Conservation (phyloP, 2,888 invertebrate species). For the Myathropa florea region DNA sequence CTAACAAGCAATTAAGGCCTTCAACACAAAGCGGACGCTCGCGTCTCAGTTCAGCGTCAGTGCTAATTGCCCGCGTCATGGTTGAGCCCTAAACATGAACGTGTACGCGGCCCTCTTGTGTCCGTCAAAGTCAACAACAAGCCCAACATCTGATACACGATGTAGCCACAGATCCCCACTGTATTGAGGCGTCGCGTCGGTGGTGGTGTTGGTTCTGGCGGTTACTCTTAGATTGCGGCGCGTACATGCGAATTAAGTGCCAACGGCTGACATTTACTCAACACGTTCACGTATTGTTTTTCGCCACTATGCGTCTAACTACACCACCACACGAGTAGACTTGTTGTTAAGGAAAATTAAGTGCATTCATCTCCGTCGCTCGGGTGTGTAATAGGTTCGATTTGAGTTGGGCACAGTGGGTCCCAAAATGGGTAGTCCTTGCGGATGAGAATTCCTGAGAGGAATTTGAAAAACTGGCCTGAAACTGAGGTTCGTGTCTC, state of each 20-base stretch:
- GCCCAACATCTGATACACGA: not conserved
- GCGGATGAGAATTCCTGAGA: not conserved
- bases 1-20: conserved; percentile 71
- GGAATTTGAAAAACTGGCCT: too few species aligned
- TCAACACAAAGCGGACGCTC: conserved; percentile 67
- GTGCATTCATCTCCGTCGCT: conserved; percentile 58
- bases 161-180: conserved; percentile 41
- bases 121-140: conserved; percentile 63
- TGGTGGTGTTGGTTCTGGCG: not conserved
- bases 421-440: not conserved
- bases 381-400: conserved; percentile 49
- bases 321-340: not conserved
- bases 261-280: conserved; percentile 71
- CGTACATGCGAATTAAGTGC: conserved; percentile 67
- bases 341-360: conserved; percentile 14
- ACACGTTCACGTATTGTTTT: conserved; percentile 69
- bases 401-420: conserved; percentile 12
- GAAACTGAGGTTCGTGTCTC: too few species aligned
- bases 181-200: not conserved
- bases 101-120: conserved; percentile 17
- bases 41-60: conserved; percentile 64
- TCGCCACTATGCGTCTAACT: not conserved
- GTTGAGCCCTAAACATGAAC: conserved; percentile 27
- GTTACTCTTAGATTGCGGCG: conserved; percentile 10
- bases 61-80: conserved; percentile 69